Base-by-base conservation (phyloP, 2,888 invertebrate genomes). In the Sinotaia quadrata region DNA sequence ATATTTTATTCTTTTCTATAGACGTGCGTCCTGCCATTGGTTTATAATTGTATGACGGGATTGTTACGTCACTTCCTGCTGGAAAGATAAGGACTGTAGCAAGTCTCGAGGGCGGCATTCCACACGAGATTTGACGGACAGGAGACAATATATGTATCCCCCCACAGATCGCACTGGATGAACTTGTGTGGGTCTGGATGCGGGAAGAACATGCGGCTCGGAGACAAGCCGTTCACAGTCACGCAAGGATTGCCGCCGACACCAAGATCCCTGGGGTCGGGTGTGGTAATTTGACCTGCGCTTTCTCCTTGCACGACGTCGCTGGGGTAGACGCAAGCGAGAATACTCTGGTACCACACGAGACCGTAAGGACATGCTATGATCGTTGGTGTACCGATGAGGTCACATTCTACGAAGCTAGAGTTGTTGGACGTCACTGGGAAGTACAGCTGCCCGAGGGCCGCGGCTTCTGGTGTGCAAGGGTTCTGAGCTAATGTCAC, bases 131-230 rank as follows among this genome's bases (percentile, higher is more conserved):
- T 77, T 4, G 76, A 68, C 7, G 83, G 81, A 58, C 83, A 83
- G 67, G 74, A 69, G 47, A 76, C 71, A 10, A 78, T 75, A 60
- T 74, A 80, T 2, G 76, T 75, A 29, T 79, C 75, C 8, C 81
- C 80, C 73, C 77, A 78, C 4, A 78, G 70, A 57, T 80, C 80
- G 66, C 83, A 83, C 73, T 81, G 81, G 69, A 81, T 78, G 71
- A 80, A 83, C 68, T 81, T 83, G 56, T 75, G 75, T 21, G 75
- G 69, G 67, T 82, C 78, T 15, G 80, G 80, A 54, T 81, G n/a
- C n/a, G n/a, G n/a, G n/a, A n/a, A n/a, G n/a, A n/a, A n/a, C n/a
- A n/a, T n/a, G n/a, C n/a, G n/a, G n/a, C n/a, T n/a, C n/a, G n/a
- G n/a, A n/a, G n/a, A n/a, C n/a, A n/a, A n/a, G n/a, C n/a, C n/a